These are phyloP conservation scores for Notodonta ziczac DNA, from an alignment of 2,888 invertebrate genomes.

Conservation along the genomic window DNA sequence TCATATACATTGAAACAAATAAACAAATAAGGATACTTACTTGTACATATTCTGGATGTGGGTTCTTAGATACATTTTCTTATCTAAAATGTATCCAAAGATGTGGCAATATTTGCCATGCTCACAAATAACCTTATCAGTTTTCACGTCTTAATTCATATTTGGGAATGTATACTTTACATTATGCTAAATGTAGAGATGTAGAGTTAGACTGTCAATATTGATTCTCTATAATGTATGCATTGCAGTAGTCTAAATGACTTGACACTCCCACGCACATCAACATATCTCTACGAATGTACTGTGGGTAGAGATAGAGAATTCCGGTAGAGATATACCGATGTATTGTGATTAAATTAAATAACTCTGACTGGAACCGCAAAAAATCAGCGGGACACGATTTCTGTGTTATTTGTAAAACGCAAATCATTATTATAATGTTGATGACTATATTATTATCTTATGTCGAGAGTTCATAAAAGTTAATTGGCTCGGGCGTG, in stretches of 20 bases:
- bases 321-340: not conserved
- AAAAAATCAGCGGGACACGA: not conserved
- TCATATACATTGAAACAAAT: not conserved
- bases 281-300: not conserved
- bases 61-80: too few relatives aligned
- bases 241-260: not conserved
- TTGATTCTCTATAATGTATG: not conserved
- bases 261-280: not conserved
- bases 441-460: not conserved
- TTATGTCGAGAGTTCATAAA: constrained; percentile 7
- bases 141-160: too few relatives aligned
- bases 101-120: too few relatives aligned
- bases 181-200: not conserved
- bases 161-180: not conserved
- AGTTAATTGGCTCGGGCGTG: constrained; percentile 8
- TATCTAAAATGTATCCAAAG: too few relatives aligned
- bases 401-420: constrained; percentile 2
- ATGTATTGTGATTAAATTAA: too few relatives aligned
- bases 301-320: not conserved
- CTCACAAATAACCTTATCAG: too few relatives aligned
- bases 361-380: too few relatives aligned
- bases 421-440: constrained; percentile 13
- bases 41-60: too few relatives aligned
- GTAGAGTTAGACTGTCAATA: not conserved
- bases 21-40: too few relatives aligned